phyloP scores from a whole-genome alignment of 2,797 vertebrate species.

The Smutsia temminckii region DNA sequence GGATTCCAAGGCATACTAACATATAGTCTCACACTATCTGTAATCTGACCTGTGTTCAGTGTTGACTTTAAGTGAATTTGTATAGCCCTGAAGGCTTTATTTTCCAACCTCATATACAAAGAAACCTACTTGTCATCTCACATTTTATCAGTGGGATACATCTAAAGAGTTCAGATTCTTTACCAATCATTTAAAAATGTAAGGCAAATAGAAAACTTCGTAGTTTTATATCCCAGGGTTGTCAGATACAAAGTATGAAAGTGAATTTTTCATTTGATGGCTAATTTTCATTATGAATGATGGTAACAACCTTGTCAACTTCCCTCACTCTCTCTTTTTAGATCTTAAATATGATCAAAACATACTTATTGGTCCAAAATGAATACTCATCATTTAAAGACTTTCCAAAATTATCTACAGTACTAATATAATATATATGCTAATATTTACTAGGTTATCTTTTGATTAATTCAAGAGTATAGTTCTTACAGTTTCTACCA shows the following conservation, averaged over 20 bases:
- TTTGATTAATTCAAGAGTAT: background rate
- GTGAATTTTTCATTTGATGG: background rate
- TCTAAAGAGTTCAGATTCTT: background rate
- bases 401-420: background rate
- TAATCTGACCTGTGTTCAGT: background rate
- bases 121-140: background rate
- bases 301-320: background rate
- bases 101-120: background rate
- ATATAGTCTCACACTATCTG: background rate
- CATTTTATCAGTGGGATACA: background rate
- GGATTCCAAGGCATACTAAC: background rate
- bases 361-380: background rate
- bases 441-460: background rate
- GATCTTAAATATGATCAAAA: background rate
- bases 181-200: background rate
- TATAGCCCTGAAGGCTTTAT: background rate
- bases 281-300: background rate
- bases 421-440: background rate
- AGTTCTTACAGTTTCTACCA: background rate
- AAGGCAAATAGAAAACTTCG: background rate
- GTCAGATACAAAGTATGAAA: constrained; percentile 5
- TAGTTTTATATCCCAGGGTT: background rate
- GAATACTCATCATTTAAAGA: background rate
- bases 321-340: background rate
- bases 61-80: background rate